phyloP scores from a whole-genome alignment of 2,888 invertebrate species.

The Onthophagus sagittarius region DNA sequence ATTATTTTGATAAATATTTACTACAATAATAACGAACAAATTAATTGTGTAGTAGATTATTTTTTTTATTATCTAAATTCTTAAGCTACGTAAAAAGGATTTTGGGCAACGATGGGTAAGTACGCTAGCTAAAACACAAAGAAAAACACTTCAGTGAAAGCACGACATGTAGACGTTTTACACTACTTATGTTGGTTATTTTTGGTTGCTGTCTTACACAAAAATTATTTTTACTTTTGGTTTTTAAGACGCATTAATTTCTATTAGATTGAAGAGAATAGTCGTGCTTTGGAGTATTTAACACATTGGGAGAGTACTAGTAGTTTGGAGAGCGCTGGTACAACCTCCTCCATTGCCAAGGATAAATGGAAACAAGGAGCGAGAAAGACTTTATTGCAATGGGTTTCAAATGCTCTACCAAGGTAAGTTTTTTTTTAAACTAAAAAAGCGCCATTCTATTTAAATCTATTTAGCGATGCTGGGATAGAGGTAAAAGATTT shows the following conservation, averaged over 20 bases:
- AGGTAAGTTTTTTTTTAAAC: slow-evolving; percentile 53
- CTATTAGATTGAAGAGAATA: slow-evolving; percentile 88
- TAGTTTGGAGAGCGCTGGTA: slow-evolving; percentile 78
- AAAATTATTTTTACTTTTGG: not conserved
- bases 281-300: slow-evolving; percentile 80
- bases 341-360: slow-evolving; percentile 59
- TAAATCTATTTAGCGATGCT: slow-evolving; percentile 61
- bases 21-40: not conserved
- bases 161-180: not conserved
- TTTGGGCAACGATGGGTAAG: slow-evolving; percentile 44
- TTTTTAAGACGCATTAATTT: not conserved
- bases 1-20: too few relatives aligned
- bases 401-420: slow-evolving; percentile 90
- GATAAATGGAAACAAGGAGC: slow-evolving; percentile 84
- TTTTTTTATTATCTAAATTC: slow-evolving; percentile 30
- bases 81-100: slow-evolving; percentile 48
- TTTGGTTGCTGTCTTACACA: not conserved
- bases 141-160: not conserved
- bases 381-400: slow-evolving; percentile 84
- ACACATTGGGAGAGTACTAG: slow-evolving; percentile 78
- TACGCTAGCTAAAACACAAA: slow-evolving; percentile 16
- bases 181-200: not conserved
- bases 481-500: slow-evolving; percentile 90
- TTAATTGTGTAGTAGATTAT: slow-evolving; percentile 19
- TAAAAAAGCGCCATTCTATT: not conserved